These are phyloP conservation scores for Phanerotoma sp. DNA, from an alignment of 2,888 invertebrate species.

Conservation along the genomic window DNA sequence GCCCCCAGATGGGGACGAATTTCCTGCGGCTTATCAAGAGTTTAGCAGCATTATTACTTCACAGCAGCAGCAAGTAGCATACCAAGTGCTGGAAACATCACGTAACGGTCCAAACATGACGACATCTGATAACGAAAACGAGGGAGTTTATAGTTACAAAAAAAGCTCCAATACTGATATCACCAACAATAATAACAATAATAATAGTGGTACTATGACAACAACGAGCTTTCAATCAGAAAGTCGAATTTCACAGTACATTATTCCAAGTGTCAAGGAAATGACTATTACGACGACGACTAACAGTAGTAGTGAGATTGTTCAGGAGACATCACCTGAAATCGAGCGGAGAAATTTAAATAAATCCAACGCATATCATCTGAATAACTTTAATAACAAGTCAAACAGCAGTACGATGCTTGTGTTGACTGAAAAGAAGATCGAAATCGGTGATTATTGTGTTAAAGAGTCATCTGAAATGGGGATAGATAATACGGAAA, in stretches of 20 bases:
- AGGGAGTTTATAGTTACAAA: constrained; percentile 23
- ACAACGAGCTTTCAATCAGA: constrained; percentile 30
- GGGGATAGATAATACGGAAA: constrained; percentile 15
- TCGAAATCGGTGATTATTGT: constrained; percentile 45
- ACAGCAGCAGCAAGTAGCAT: constrained; percentile 52
- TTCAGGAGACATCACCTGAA: constrained; percentile 5
- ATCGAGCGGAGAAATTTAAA: constrained; percentile 4
- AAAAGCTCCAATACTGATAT: constrained; percentile 48
- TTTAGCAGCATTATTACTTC: constrained; percentile 54
- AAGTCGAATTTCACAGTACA: constrained; percentile 31
- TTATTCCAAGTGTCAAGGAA: constrained; percentile 25
- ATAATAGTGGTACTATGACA: too few relatives aligned
- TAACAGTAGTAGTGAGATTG: too few relatives aligned
- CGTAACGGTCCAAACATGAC: constrained; percentile 26
- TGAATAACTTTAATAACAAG: constrained; percentile 5
- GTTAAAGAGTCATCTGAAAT: constrained; percentile 29
- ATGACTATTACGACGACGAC: constrained; percentile 32
- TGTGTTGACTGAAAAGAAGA: constrained; percentile 47
- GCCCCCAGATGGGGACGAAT: constrained; percentile 82
- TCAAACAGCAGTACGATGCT: constrained; percentile 8
- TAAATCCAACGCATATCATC: constrained; percentile 15
- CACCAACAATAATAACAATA: too few relatives aligned
- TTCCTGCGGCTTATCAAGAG: constrained; percentile 71
- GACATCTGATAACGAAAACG: constrained; percentile 13
- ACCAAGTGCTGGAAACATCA: constrained; percentile 44